Conservation (phyloP, 2,113 vertebrate species). For the Antigone vipio region DNA sequence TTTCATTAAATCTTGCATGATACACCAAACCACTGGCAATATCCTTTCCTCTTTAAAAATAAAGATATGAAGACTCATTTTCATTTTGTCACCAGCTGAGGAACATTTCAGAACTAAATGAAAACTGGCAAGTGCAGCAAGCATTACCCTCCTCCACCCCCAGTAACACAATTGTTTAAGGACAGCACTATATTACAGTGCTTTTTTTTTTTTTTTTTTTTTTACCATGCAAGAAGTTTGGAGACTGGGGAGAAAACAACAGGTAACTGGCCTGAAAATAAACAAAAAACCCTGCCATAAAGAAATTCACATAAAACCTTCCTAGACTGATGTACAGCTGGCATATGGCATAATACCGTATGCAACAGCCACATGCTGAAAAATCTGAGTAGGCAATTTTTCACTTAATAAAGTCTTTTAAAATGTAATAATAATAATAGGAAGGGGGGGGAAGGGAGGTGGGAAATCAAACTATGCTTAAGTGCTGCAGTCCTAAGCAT, state of each 20-base stretch:
- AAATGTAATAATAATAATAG: not conserved
- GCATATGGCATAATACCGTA: not conserved
- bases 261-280: not conserved
- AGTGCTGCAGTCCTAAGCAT: not conserved
- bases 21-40: not conserved
- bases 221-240: not conserved
- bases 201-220: not conserved
- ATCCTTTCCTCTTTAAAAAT: not conserved
- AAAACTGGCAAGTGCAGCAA: not conserved
- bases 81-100: not conserved
- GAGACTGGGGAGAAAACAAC: not conserved
- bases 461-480: not conserved
- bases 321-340: not conserved
- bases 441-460: not conserved
- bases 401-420: not conserved
- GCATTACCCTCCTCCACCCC: not conserved
- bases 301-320: not conserved
- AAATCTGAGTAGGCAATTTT: not conserved
- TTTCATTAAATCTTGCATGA: not conserved
- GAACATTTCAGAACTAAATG: not conserved
- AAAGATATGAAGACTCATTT: not conserved
- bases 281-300: not conserved
- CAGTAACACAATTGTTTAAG: not conserved
- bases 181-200: not conserved
- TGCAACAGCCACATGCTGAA: not conserved